Base-by-base conservation (phyloP, 2,888 invertebrate genomes). In the Adineta ricciae region DNA sequence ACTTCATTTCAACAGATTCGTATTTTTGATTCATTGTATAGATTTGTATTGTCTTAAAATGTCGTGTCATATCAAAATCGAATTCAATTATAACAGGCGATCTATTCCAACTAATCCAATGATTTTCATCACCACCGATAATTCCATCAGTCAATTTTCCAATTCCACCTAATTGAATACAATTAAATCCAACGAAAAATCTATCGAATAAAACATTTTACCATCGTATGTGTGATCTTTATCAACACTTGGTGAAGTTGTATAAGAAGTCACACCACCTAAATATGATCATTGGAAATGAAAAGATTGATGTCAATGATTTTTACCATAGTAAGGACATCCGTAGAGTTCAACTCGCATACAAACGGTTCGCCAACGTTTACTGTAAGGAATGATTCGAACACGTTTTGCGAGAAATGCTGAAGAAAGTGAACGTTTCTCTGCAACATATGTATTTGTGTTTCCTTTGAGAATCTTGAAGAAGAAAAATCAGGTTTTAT, bases 271-370 rank as follows among this genome's bases (percentile, higher is more conserved):
- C 38, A 78, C n/a, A 38, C 78, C 78, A 21, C 78, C 78, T 78
- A 41, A 21, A 78, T 24, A 78, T 41, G 24, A 78, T 11, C 24
- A 41, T 24, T 78, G 9, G 11, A n/a, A 41, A 24, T 78, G 9
- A 78, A 9, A 78, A 78, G 9, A n/a, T 5, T 32, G 24, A 78
- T 19, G 36, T 24, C 14, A 32, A 14, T 72, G 46, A 46, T 46
- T 46, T 92, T 93, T 91, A 94, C 94, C 94, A 89, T 93, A 93
- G 94, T 95, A 95, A 82, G 92, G 92, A 90, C 96, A 96, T 41
- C 96, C 96, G 90, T 95, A 95, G 41, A 96, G 90, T 90, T 96
- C 96, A 52, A 96, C 94, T 86, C 96, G 92, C 94, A 96, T 94
- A 91, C 96, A 96, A 84, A 96, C 95, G 0, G 95, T 96, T 86